Evolutionary conservation across 2,888 invertebrate genomes (phyloP), one percentile per base, ranked within the genome.

Genomic region (Clepsis dumicolana): DNA sequence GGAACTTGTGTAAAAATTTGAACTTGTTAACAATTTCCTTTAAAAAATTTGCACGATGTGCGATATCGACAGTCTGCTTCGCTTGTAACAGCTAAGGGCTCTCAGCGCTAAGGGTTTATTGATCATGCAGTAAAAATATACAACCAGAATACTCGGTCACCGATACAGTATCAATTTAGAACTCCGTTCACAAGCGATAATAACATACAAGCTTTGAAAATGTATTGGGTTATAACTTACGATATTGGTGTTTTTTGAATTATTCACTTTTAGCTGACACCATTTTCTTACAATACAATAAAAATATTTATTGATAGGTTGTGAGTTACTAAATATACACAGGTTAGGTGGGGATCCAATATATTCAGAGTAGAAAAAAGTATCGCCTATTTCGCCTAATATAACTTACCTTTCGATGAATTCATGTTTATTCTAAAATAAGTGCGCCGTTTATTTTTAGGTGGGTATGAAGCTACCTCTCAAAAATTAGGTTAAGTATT

Each of bases 71-170:
- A 38, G 38, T 25, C 53, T 24, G 29, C 54, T 59, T 16, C 57
- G 57, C 25, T 18, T 59, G 59, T 41, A 41, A 25, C 59, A 25
- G 21, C 35, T 1, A 59, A 59, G 59, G 38, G 59, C 59, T 38
- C 59, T 59, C 8, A 12, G n/a, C 8, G 25, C 21, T n/a, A n/a
- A 59, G 41, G 25, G 41, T 14, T 24, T 59, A 41, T 41, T 25
- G 56, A 38, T 59, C 41, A 41, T 25, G 38, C 38, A 41, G 56
- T 24, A 56, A 41, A 59, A 57, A 41, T 24, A 57, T 57, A 38
- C 57, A n/a, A 32, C n/a, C 7, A 5, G 35, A 12, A 54, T 53
- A 18, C 54, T 32, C 18, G 18, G 16, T 8, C 14, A 12, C 4
- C 29, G 18, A 32, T 18, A 54, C 18, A 27, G 52, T 18, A 32